These are phyloP conservation scores for Leucozona laternaria DNA, from an alignment of 2,888 invertebrate genomes.

Conservation along the genomic window DNA sequence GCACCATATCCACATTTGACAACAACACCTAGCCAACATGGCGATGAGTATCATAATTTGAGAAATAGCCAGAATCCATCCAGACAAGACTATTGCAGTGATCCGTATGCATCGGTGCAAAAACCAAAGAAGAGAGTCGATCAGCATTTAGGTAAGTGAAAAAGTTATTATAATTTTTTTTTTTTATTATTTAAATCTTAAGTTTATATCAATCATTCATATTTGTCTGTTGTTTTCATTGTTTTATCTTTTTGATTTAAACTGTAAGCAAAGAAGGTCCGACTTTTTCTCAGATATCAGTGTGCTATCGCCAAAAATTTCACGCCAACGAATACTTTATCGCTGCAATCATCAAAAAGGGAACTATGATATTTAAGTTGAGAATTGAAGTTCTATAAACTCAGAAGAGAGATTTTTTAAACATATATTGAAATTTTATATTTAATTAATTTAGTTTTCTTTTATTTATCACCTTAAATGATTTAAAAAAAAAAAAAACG, in stretches of 20 bases:
- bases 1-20: constrained; percentile 92
- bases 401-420: no score
- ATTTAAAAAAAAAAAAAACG: no score
- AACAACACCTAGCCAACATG: constrained; percentile 87
- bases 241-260: neutral
- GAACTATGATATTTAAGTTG: no score
- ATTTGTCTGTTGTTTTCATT: neutral
- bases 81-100: constrained; percentile 93
- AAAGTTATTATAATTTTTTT: constrained; percentile 2
- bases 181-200: constrained; percentile 22
- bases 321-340: no score
- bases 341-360: no score
- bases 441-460: no score
- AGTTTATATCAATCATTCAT: constrained; percentile 1
- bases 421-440: no score
- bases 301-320: neutral
- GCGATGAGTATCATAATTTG: constrained; percentile 89
- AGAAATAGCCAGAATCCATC: constrained; percentile 92
- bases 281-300: neutral
- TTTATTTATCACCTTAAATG: no score
- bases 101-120: constrained; percentile 94
- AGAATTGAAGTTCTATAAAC: no score
- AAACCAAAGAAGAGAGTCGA: constrained; percentile 95
- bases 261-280: neutral
- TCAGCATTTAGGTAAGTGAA: constrained; percentile 91